Evolutionary conservation across 2,888 invertebrate species (phyloP).

Genomic region (Nemurella pictetii): DNA sequence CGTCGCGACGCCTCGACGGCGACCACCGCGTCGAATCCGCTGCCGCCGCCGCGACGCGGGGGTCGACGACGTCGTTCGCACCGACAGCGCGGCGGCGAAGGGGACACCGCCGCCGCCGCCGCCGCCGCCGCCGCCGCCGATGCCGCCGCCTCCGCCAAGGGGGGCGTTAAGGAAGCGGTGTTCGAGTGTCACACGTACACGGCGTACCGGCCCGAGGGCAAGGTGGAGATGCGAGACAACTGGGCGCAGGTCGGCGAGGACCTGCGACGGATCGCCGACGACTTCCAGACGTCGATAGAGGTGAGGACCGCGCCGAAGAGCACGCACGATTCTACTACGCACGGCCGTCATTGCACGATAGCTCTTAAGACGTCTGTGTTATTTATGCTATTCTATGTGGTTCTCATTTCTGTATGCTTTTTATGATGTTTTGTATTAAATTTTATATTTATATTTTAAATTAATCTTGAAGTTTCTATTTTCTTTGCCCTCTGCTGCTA

Average conservation of each 20-base stretch:
- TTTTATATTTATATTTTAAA: not conserved
- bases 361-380: not conserved
- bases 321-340: not conserved
- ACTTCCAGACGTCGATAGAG: slow-evolving; percentile 22
- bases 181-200: not conserved
- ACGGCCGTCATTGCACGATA: not conserved
- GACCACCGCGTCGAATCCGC: not conserved
- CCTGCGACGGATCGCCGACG: slow-evolving; percentile 32
- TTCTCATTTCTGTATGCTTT: not conserved
- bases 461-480: not conserved
- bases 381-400: not conserved
- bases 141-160: not conserved
- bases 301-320: not conserved
- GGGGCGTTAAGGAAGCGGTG: not conserved
- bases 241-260: slow-evolving; percentile 33
- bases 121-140: not conserved
- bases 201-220: not conserved
- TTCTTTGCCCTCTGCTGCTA: not conserved
- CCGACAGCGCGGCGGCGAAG: not conserved
- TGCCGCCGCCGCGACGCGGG: slow-evolving; percentile 11
- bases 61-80: too few species aligned
- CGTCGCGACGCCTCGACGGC: not conserved
- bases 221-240: slow-evolving; percentile 21
- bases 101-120: not conserved
- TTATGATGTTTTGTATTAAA: not conserved